A percentile compares a stretch with the other conserved stretches of the same genome.
Evolutionary conservation across 2,113 vertebrate species (phyloP).

Genomic region (Tetrao urogallus): DNA sequence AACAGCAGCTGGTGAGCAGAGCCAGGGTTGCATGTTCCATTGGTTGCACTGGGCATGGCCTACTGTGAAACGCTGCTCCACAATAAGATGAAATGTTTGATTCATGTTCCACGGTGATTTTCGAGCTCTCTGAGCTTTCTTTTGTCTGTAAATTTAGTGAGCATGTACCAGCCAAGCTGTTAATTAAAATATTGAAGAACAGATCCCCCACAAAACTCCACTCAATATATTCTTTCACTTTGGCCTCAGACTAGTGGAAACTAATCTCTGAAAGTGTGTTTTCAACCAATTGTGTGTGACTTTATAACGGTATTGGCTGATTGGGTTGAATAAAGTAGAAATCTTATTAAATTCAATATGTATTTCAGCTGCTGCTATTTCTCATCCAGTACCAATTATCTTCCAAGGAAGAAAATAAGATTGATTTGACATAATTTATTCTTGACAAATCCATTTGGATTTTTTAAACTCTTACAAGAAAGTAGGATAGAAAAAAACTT

Average conservation of each 20-base stretch:
- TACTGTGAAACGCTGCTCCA: background rate
- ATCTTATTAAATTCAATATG: background rate
- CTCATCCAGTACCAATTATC: constrained; percentile 28
- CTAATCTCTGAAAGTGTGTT: constrained; percentile 7
- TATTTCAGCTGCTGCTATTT: constrained; percentile 22
- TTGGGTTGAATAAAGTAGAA: background rate
- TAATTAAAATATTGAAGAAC: constrained; percentile 51
- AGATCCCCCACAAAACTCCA: background rate
- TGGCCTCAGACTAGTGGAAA: background rate
- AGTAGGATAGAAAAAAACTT: background rate
- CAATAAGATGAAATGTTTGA: background rate
- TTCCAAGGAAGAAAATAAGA: constrained; percentile 6
- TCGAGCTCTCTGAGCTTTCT: background rate
- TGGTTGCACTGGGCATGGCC: background rate
- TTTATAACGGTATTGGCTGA: constrained; percentile 11
- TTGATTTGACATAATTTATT: constrained; percentile 47
- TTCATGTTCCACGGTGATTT: background rate
- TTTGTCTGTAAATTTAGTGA: constrained; percentile 12
- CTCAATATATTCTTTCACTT: constrained; percentile 17
- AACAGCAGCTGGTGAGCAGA: background rate
- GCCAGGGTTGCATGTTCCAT: background rate
- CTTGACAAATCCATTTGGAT: constrained; percentile 28
- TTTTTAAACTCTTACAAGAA: constrained; percentile 9
- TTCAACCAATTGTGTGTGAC: background rate
- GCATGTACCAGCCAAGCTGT: background rate